Conservation (phyloP, 2,113 vertebrate genomes). For the Ameiurus melas region DNA sequence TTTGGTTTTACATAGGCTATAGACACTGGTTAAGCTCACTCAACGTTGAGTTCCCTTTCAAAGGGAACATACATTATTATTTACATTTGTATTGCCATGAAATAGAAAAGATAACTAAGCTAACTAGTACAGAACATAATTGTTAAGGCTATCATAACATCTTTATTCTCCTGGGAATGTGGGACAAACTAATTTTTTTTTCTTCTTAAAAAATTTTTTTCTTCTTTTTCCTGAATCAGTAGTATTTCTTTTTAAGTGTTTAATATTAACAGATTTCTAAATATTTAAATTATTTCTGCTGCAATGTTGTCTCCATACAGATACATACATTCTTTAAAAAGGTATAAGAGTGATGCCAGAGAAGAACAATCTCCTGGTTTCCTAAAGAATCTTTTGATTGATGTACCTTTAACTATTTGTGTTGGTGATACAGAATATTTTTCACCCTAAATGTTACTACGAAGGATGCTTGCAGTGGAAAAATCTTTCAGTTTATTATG, state of each 20-base stretch:
- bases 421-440: neutral
- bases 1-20: too few relatives aligned
- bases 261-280: neutral
- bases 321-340: neutral
- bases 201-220: neutral
- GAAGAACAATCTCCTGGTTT: neutral
- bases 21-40: too few relatives aligned
- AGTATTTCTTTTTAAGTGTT: neutral
- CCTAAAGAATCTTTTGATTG: neutral
- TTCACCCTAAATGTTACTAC: neutral
- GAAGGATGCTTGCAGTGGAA: neutral
- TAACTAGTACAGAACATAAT: neutral
- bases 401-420: neutral
- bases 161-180: neutral
- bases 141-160: neutral
- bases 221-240: neutral
- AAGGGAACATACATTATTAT: neutral
- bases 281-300: neutral
- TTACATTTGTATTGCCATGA: neutral
- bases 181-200: neutral
- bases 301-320: neutral
- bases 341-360: neutral
- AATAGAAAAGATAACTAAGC: neutral
- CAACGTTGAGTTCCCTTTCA: too few relatives aligned
- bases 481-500: neutral